Evolutionary conservation across 2,113 vertebrate genomes (phyloP).

Genomic region (Meleagris gallopavo): DNA sequence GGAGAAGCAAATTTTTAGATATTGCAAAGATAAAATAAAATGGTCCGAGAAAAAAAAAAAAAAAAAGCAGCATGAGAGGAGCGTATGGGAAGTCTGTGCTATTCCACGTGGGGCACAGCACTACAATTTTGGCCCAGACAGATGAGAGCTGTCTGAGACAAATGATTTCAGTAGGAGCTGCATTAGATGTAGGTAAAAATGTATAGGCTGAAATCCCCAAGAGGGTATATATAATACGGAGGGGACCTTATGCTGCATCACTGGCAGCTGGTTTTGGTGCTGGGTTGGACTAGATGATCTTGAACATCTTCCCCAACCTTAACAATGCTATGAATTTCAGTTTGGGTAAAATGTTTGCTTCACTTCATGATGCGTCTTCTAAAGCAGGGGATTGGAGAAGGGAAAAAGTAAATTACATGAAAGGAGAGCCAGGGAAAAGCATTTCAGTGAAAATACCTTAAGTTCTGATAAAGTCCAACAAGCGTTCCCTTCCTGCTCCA

Average conservation of each 20-base stretch:
- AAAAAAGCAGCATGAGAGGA: not conserved
- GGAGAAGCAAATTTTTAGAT: not conserved
- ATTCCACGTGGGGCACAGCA: not conserved
- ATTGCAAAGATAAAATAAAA: not conserved
- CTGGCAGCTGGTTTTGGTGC: not conserved
- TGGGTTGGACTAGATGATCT: too few relatives aligned
- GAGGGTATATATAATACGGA: too few relatives aligned
- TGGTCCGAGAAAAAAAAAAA: not conserved
- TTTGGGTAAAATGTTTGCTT: not conserved
- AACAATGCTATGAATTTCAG: not conserved
- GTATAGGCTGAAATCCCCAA: not conserved
- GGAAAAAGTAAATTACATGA: not conserved
- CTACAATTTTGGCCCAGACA: not conserved
- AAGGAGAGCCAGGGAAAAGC: not conserved
- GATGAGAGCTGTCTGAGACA: not conserved
- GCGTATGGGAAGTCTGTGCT: not conserved
- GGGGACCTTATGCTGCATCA: not conserved
- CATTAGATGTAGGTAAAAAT: not conserved
- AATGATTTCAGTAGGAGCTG: not conserved
- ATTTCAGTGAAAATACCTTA: slow-evolving; percentile 46
- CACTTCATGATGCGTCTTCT: not conserved
- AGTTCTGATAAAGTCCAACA: slow-evolving; percentile 17
- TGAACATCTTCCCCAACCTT: too few relatives aligned
- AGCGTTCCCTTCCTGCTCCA: slow-evolving; percentile 27
- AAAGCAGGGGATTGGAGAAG: not conserved